Evolutionary conservation across 2,888 invertebrate species (phyloP), one percentile per base, ranked within the genome.

Genomic region (Helobdella robusta): DNA sequence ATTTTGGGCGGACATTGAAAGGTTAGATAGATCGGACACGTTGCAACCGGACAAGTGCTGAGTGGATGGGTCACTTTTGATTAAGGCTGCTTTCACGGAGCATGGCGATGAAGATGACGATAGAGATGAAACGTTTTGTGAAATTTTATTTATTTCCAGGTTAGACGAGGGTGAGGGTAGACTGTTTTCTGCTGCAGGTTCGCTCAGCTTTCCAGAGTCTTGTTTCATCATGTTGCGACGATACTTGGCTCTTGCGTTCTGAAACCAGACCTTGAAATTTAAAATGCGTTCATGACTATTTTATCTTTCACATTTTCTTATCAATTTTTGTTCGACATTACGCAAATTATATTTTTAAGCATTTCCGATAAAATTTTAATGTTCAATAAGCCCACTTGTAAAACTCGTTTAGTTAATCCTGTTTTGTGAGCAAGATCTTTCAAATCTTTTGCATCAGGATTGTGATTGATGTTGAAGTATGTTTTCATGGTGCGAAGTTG

Each of bases 191-290:
- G 44, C 30, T 23, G 44, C 15, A 15, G 44, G 15, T 18, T 15
- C 18, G 15, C 44, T 15, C 44, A 44, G 44, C 58, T 32, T 63
- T 6, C 56, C 64, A 32, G 4, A 23, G 23, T 69, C 67, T 25
- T 75, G 75, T 64, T 75, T 76, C 59, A 76, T 69, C 80, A 89
- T 86, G 85, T 89, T 94, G 62, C 97, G 85, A 71, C 98, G 86
- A 89, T 93, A 97, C 82, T 98, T 98, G 44, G 97, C 98, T 62
- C 97, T 84, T 0, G 97, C 95, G 79, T 98, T 98, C 85, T 98
- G 97, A 81, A 97, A 97, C 97, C 97, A 97, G 1, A 97, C 95
- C 94, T 97, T 85, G 15, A 50, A 20, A 20, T n/a, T 28, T 35
- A n/a, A n/a, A n/a, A n/a, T n/a, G n/a, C n/a, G n/a, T n/a, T n/a